A percentile compares a stretch with the other conserved stretches of the same genome.
Conservation (phyloP, 92 coral and sea anemone genomes). For the Epizoanthus ramosus region DNA sequence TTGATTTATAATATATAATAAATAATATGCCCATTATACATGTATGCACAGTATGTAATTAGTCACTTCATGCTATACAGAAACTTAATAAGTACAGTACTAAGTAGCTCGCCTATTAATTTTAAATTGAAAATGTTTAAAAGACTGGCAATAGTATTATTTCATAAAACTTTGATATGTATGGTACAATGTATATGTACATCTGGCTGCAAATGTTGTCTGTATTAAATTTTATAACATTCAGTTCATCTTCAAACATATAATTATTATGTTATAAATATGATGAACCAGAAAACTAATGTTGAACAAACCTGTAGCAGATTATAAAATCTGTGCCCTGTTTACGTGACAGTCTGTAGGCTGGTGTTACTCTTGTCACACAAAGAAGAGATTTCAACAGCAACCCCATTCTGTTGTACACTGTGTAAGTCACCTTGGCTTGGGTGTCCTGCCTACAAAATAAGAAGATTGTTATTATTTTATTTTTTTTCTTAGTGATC, state of each 20-base stretch:
- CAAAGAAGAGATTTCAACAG: slow-evolving; percentile 86
- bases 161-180: too few species aligned
- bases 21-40: too few species aligned
- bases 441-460: slow-evolving; percentile 70
- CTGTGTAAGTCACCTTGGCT: slow-evolving; percentile 88
- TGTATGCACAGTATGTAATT: too few species aligned
- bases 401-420: slow-evolving; percentile 94
- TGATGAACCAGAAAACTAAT: neutral
- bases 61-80: too few species aligned
- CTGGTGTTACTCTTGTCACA: slow-evolving; percentile 94
- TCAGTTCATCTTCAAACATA: neutral
- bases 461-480: too few species aligned
- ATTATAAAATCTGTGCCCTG: slow-evolving; percentile 89
- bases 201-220: too few species aligned
- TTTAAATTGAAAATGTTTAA: too few species aligned
- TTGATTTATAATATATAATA: too few species aligned
- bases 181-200: too few species aligned
- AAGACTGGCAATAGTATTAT: too few species aligned
- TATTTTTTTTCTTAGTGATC: neutral
- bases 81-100: too few species aligned
- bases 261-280: neutral
- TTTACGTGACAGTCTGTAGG: slow-evolving; percentile 88
- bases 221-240: neutral
- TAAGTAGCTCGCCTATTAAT: too few species aligned
- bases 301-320: slow-evolving; percentile 79